Evolutionary conservation across 1,140 invertebrate genomes (phyloP), one percentile per base, ranked within the genome.

Genomic region (Drosophila pectinifera): DNA sequence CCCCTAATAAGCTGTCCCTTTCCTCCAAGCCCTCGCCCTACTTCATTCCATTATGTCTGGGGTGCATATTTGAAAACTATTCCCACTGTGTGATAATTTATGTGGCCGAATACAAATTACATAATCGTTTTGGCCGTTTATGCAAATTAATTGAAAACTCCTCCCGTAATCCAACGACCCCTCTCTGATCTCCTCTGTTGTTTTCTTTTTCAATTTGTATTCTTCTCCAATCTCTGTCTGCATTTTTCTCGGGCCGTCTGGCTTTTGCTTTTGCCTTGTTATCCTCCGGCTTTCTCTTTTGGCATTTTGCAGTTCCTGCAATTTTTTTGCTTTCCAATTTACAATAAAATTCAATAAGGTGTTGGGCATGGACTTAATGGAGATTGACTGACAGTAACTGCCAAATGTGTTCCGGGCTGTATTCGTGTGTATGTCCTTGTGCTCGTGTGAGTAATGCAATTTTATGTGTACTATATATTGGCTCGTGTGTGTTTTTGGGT

Each of bases 271-370:
- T 22, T 55, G 20, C 18, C 28, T 13, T 43, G 36, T 31, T 28
- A 48, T 62, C 24, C 54, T 28, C 16, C 16, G 31, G 13, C 28
- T 34, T 55, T 34, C 24, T 49, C 41, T 26, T 31, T 56, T 48
- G 61, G 45, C 34, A 22, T 48, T 76, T 83, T 83, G 61, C 76
- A 79, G 58, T 75, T 56, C 45, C 41, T 76, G 54, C 49, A 67
- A 57, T 75, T 73, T 73, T 78, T 55, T 55, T 65, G 51, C 72
- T 88, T 86, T 88, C 63, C 83, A 86, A 86, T 86, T 86, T 86
- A 83, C 83, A 86, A 86, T 86, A 86, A 86, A 86, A 86, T 88
- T 76, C 83, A 86, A 86, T 86, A 88, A 88, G 83, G 79, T 88
- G 83, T 88, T 83, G 73, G 83, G 61, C 79, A 57, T 70, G 64